Evolutionary conservation across 2,888 invertebrate genomes (phyloP), one percentile per base, ranked within the genome.

Genomic region (Tethea ocularis): DNA sequence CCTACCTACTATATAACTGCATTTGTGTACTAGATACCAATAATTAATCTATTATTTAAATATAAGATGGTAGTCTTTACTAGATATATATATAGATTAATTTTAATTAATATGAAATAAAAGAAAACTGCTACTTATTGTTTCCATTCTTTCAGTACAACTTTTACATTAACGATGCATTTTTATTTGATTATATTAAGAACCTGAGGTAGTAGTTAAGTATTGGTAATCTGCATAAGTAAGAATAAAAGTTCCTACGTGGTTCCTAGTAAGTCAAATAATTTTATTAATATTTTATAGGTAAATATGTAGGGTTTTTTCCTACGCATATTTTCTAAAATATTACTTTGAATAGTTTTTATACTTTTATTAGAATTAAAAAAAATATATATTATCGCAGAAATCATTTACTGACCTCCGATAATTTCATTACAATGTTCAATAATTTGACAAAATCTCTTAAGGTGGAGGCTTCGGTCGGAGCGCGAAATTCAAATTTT

Each of bases 231-330:
- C 20, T 46, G 46, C 36, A 11, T n/a, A 36, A 55, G 33, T 54
- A 54, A 26, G 26, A 26, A 55, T 38, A 38, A 55, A 23, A n/a
- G n/a, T n/a, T n/a, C n/a, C n/a, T n/a, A n/a, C n/a, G n/a, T n/a
- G n/a, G 55, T 55, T 38, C 36, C 55, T 36, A 33, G 2, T 22
- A 54, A 54, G 33, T 33, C 22, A 54, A 33, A 29, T 33, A 54
- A 36, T 20, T 54, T 5, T n/a, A 38, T 38, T 1, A 1, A 7
- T 20, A 54, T 15, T 38, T 20, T 61, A 54, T 61, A 61, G 36
- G 36, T 15, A 36, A 11, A 41, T 62, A 58, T 63, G 59, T 38
- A 38, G 13, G 15, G 7, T 6, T 26, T 7, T 26, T n/a, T n/a
- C n/a, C n/a, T n/a, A n/a, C n/a, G n/a, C n/a, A n/a, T n/a, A n/a